Conservation (phyloP, 2,888 invertebrate species). For the Platycheirus albimanus region DNA sequence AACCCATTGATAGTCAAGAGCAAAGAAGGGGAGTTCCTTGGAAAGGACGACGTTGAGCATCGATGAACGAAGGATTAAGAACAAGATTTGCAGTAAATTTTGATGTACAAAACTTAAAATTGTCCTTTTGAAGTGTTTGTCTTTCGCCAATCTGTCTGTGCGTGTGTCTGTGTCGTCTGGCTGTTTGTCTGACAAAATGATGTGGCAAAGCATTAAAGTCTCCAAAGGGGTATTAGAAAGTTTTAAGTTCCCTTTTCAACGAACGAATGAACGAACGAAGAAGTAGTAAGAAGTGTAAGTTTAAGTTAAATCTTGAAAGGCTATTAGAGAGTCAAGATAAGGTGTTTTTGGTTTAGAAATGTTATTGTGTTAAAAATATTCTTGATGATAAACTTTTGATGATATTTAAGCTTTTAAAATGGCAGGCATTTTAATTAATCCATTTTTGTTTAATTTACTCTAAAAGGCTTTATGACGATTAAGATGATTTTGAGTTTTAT, state of each 20-base stretch:
- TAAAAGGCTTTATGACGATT: background rate
- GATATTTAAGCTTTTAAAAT: background rate
- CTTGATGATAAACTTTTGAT: slow-evolving; percentile 15
- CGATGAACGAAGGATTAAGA: slow-evolving; percentile 29
- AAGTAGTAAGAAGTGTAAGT: background rate
- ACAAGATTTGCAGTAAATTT: slow-evolving; percentile 55
- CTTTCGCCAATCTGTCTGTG: too few relatives aligned
- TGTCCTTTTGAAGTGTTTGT: slow-evolving; percentile 38
- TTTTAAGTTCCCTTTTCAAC: slow-evolving; percentile 31
- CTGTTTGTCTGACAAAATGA: slow-evolving; percentile 44
- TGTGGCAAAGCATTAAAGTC: slow-evolving; percentile 46
- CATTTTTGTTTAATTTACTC: background rate
- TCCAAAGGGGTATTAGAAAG: slow-evolving; percentile 45
- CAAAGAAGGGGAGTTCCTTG: background rate
- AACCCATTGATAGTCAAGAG: slow-evolving; percentile 24
- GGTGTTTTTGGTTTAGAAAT: slow-evolving; percentile 16
- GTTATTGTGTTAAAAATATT: slow-evolving; percentile 7
- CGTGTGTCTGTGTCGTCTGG: background rate
- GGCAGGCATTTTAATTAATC: slow-evolving; percentile 2
- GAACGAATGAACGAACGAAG: too few relatives aligned
- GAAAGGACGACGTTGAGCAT: background rate
- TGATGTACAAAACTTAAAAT: slow-evolving; percentile 62
- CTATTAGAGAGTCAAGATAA: background rate
- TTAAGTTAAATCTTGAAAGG: slow-evolving; percentile 13
- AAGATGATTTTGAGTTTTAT: background rate